Percentiles rank a stretch among this genome's conserved stretches.
These are phyloP conservation scores for Oceanodroma tethys DNA, from an alignment of 2,113 vertebrate species.

Conservation along the genomic window DNA sequence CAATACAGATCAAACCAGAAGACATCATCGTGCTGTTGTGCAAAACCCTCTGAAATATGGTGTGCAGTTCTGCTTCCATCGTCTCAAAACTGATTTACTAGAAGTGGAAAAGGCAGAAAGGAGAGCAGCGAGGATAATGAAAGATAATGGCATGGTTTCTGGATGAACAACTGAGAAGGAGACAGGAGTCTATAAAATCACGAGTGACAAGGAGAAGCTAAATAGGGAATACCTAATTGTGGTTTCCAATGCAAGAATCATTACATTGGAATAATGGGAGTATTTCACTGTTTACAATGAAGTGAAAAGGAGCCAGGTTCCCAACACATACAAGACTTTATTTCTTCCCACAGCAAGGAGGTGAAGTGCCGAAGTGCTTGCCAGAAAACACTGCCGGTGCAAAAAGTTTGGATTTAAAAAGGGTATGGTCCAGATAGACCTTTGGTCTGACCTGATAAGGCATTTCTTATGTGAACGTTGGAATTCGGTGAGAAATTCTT, in stretches of 20 bases:
- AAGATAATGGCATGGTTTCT: not conserved
- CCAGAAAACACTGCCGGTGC: rapidly evolving
- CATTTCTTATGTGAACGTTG: not conserved
- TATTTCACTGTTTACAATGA: not conserved
- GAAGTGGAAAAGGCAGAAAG: not conserved
- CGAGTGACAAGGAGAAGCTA: not conserved
- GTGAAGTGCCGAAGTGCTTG: not conserved
- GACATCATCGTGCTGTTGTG: not conserved
- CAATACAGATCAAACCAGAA: not conserved
- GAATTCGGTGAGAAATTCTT: not conserved
- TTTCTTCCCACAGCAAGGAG: not conserved
- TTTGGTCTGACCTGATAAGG: not conserved
- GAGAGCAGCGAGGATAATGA: not conserved
- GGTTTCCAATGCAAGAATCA: not conserved
- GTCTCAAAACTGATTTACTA: not conserved
- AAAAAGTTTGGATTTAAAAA: not conserved
- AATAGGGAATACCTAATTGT: not conserved
- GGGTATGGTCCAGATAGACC: not conserved
- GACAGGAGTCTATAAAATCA: not conserved
- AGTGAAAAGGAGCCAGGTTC: not conserved
- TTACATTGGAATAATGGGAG: not conserved
- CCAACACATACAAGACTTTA: not conserved
- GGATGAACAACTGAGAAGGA: not conserved
- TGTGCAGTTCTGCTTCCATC: not conserved
- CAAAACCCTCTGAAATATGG: not conserved